Conservation (phyloP, 2,888 invertebrate species). For the Ctena decussata region DNA sequence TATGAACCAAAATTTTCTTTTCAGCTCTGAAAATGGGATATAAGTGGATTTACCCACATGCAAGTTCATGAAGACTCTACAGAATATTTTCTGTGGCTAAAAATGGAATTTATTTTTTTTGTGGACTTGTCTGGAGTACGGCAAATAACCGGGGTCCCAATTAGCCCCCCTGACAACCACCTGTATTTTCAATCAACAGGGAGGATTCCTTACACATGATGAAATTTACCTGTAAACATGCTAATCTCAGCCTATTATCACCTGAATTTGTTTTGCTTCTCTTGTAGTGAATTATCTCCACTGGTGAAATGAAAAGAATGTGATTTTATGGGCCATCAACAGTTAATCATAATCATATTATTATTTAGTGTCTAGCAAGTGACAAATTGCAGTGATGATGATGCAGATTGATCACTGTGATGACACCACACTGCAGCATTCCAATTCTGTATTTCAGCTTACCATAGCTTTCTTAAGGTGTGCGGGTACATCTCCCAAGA, state of each 20-base stretch:
- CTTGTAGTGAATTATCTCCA: background rate
- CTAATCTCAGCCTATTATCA: background rate
- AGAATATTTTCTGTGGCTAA: too few species aligned
- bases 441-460: background rate
- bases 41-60: too few species aligned
- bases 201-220: constrained; percentile 3
- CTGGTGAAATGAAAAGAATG: background rate
- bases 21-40: too few species aligned
- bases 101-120: too few species aligned
- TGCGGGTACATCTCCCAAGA: too few species aligned
- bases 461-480: too few species aligned
- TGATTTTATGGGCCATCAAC: constrained; percentile 2
- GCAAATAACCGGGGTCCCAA: background rate
- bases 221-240: constrained; percentile 7
- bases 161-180: background rate
- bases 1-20: too few species aligned
- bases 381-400: background rate
- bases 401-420: background rate
- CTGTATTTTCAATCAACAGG: constrained; percentile 4
- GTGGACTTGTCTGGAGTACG: too few species aligned
- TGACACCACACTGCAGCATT: background rate
- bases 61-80: too few species aligned
- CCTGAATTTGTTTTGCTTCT: background rate
- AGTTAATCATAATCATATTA: background rate
- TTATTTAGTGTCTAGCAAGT: background rate